Evolutionary conservation across 2,888 invertebrate species (phyloP), one percentile per base, ranked within the genome.

Genomic region (Drosophila lutescens): DNA sequence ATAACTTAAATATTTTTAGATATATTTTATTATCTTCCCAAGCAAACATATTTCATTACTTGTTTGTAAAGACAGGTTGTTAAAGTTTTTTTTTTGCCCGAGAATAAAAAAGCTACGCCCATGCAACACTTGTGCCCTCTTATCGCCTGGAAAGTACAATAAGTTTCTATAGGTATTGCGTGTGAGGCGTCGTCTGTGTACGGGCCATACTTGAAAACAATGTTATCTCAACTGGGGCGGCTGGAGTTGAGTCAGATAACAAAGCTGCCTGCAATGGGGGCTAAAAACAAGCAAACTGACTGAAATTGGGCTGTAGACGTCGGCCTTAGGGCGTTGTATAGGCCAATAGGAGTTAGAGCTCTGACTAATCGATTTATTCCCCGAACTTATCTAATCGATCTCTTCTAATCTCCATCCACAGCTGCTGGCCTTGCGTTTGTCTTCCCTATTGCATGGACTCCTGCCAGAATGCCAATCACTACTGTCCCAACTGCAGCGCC

Each of bases 401-500:
- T 17, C 1, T 40, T 2, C 4, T 7, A 9, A 15, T 41, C 30
- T 46, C 7, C 17, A 49, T 53, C 10, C 9, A 36, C 79, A 92
- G 92, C 56, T 91, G 92, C 73, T 94, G 94, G 93, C 93, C 93
- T 0, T 94, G 93, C 68, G 92, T 93, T n/a, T 93, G 93, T 49
- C 68, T 94, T 15, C 94, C 94, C 0, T 94, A 94, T 81, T 94
- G 94, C 81, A 92, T 93, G 90, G 92, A 94, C 67, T 93, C 93
- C 13, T 94, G 94, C 78, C 93, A 92, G 79, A 94, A 93, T 74
- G 92, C 93, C 23, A 93, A 93, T 58, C 94, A 94, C 82, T 94
- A 93, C 72, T 94, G 94, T 69, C 93, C 94, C 0, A 93, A 93
- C 78, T 94, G 94, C 78, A 92, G 92, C 59, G 89, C 93, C 0